Evolutionary conservation across 2,113 vertebrate species (phyloP), one percentile per base, ranked within the genome.

Genomic region (Progne subis): DNA sequence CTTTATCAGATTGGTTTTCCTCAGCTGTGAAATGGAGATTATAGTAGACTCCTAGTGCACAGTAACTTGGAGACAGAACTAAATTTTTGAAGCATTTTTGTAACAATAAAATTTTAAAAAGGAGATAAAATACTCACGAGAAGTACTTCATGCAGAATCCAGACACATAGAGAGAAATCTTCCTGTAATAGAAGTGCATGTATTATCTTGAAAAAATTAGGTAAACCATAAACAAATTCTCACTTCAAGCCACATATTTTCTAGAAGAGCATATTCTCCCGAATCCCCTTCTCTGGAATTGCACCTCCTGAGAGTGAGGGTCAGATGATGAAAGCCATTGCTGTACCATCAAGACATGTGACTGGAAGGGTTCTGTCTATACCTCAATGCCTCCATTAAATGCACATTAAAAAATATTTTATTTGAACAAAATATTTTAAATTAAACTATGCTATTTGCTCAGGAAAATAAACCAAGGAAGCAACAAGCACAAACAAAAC

Each of bases 161-260:
- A 49, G 39, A 29, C 23, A 41, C 2, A 8, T 1, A 21, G 5
- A 74, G 23, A 41, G 72, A 53, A 86, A 49, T 7, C 41, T 16
- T 47, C 26, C 29, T 44, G 31, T 0, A 2, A 80, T 1, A 57
- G 3, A 80, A 78, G 32, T 12, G 8, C 20, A 68, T 2, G 1
- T 13, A 69, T 19, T 20, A 19, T 18, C 41, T 25, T n/a, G 82
- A 24, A 81, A 82, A 34, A 43, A 34, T 18, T 1, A 68, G 15
- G 11, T 5, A 26, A 72, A 64, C 26, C 44, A 47, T 9, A 72
- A 94, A 55, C 5, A n/a, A 24, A 61, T 24, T 52, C 20, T 65
- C 60, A 59, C 24, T 71, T 75, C 34, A 61, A 85, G 55, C 5
- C 44, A 59, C 14, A n/a, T n/a, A 17, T 41, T 46, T 21, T 12